Conservation (phyloP, 2,797 vertebrate species). For the Gila robusta region DNA sequence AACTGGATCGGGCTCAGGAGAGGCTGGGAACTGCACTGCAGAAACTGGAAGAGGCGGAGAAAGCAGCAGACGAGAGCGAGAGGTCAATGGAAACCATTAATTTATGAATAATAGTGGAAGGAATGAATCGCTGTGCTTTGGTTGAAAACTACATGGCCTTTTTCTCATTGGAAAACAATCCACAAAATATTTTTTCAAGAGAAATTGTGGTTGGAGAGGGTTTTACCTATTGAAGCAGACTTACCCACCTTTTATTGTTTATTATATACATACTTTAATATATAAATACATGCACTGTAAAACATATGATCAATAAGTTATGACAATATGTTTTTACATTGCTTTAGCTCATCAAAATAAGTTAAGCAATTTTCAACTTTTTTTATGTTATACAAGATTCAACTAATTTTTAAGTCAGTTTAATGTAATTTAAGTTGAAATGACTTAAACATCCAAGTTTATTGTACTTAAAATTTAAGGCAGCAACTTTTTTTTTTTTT, state of each 20-base stretch:
- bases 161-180: not conserved
- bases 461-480: no score
- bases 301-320: no score
- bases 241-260: not conserved
- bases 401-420: no score
- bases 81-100: constrained; percentile 77
- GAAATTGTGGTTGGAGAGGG: not conserved
- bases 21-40: constrained; percentile 92
- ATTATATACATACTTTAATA: not conserved
- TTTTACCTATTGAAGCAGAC: not conserved
- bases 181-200: not conserved
- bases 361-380: no score
- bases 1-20: constrained; percentile 96
- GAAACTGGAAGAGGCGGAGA: constrained; percentile 98
- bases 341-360: no score
- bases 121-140: not conserved
- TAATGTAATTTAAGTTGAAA: no score
- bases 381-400: no score
- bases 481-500: no score
- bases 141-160: not conserved
- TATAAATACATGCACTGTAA: no score
- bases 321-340: no score
- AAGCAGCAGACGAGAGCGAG: constrained; percentile 97
- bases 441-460: no score
- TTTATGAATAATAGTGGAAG: not conserved